These are phyloP conservation scores for Umimayanthus kanabou DNA, from an alignment of 92 coral and sea anemone species.

Conservation along the genomic window DNA sequence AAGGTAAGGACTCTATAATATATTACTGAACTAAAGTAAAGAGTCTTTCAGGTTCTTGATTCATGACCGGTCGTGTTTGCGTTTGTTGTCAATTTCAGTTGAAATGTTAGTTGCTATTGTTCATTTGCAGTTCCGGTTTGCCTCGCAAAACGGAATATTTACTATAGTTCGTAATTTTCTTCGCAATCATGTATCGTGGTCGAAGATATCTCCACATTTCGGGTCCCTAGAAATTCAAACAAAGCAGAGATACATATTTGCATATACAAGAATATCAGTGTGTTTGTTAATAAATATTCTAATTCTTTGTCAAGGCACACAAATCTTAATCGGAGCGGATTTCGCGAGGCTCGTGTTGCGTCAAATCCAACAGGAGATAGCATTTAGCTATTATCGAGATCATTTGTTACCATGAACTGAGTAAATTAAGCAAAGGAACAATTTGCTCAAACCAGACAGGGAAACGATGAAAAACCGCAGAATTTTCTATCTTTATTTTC, in stretches of 20 bases:
- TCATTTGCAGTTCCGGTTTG: conserved; percentile 29
- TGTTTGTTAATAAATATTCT: no score
- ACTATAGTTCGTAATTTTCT: neutral
- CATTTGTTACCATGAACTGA: neutral
- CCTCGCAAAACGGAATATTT: neutral
- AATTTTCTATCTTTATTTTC: neutral
- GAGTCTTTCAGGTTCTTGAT: neutral
- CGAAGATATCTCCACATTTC: neutral
- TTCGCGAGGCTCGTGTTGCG: neutral
- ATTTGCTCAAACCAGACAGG: neutral
- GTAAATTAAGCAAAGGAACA: neutral
- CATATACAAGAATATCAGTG: neutral
- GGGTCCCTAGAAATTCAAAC: neutral
- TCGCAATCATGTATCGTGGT: neutral
- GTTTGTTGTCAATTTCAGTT: neutral
- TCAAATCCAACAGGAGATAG: neutral
- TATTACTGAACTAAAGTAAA: neutral
- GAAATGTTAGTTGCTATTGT: conserved; percentile 10
- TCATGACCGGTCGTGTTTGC: neutral
- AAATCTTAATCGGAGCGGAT: no score
- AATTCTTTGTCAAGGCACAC: no score
- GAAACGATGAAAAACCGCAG: neutral
- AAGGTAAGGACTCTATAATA: neutral
- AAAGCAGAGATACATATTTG: neutral
- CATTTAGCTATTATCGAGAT: neutral